These are phyloP conservation scores for Paedocypris micromegethes DNA, from an alignment of 2,797 vertebrate genomes.

Conservation along the genomic window DNA sequence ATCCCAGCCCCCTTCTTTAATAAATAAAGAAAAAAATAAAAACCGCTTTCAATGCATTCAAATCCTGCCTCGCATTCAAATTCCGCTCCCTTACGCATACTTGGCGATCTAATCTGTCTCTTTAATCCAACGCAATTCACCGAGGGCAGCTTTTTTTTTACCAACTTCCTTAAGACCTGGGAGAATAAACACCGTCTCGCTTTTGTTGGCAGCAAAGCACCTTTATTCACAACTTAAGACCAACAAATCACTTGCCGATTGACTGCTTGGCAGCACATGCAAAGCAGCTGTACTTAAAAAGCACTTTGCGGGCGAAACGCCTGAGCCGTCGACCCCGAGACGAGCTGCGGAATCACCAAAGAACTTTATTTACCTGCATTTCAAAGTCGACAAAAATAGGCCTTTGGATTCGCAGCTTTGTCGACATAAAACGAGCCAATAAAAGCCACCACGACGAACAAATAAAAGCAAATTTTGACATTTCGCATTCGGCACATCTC, in stretches of 20 bases:
- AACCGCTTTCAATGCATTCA: conserved; percentile 71
- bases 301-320: conserved; percentile 61
- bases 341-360: conserved; percentile 62
- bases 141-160: conserved; percentile 66
- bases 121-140: conserved; percentile 65
- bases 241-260: conserved; percentile 66
- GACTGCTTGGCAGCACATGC: conserved; percentile 61
- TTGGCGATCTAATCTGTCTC: conserved; percentile 72
- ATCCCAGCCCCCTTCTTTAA: conserved; percentile 56
- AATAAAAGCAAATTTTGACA: conserved; percentile 79
- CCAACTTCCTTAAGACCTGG: conserved; percentile 73
- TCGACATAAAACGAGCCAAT: conserved; percentile 64
- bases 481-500: conserved; percentile 70
- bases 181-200: conserved; percentile 72
- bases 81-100: conserved; percentile 69
- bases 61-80: conserved; percentile 73
- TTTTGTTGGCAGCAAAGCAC: conserved; percentile 71
- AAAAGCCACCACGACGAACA: conserved; percentile 67
- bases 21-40: conserved; percentile 63
- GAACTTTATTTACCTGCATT: conserved; percentile 71
- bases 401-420: conserved; percentile 61
- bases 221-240: conserved; percentile 75
- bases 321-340: conserved; percentile 63
- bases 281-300: conserved; percentile 67
- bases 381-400: conserved; percentile 65